Conservation (phyloP, 2,888 invertebrate species). For the Noctuana brunneofusca region DNA sequence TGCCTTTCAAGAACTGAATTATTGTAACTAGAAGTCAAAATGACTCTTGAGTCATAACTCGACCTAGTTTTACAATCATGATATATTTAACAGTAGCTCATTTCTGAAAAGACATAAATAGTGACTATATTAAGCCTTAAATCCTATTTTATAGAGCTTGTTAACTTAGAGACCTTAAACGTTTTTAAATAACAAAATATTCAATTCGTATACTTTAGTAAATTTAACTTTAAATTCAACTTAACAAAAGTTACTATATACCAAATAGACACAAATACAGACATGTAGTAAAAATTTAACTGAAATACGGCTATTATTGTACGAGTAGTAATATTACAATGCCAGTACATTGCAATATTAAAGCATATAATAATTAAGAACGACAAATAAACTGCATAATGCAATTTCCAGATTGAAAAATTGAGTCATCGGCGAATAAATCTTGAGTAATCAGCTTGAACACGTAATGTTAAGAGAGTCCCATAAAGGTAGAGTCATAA, state of each 20-base stretch:
- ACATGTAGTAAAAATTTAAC: not conserved
- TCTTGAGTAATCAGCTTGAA: constrained; percentile 62
- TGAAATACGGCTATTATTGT: too few species aligned
- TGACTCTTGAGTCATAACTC: constrained; percentile 31
- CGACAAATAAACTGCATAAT: not conserved
- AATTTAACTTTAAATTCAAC: not conserved
- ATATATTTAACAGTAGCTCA: constrained; percentile 28
- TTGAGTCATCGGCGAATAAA: constrained; percentile 63
- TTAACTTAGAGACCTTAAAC: not conserved
- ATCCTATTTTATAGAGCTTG: not conserved
- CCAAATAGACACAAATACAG: too few species aligned
- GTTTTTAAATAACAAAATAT: not conserved
- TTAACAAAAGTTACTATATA: not conserved
- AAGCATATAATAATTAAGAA: not conserved
- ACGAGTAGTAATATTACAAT: too few species aligned
- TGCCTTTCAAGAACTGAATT: constrained; percentile 21
- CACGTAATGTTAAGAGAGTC: constrained; percentile 66
- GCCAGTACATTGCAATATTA: not conserved
- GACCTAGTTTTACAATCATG: constrained; percentile 23
- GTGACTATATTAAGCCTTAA: not conserved
- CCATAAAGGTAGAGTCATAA: constrained; percentile 72
- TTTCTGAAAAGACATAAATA: not conserved
- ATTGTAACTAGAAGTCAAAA: constrained; percentile 28
- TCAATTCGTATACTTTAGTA: not conserved
- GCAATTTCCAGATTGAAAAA: not conserved